A percentile compares a stretch with the other conserved stretches of the same genome.
phyloP scores from a whole-genome alignment of 2,797 vertebrate genomes.

The Helostoma temminkii region DNA sequence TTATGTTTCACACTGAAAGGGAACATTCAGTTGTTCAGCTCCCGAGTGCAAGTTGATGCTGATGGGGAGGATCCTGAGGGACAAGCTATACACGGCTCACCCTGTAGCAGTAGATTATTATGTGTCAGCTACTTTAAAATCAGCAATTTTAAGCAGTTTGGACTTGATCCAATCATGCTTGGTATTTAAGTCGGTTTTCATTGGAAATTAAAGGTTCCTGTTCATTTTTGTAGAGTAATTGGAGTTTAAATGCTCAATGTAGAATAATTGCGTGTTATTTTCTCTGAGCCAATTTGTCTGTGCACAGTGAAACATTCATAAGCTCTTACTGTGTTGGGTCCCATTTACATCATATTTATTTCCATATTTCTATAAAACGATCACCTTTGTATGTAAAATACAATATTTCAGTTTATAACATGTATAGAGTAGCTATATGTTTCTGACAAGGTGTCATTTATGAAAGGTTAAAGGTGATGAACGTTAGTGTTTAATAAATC shows the following conservation, averaged over 20 bases:
- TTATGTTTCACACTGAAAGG: constrained; percentile 71
- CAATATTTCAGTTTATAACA: no score
- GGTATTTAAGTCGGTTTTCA: constrained; percentile 45
- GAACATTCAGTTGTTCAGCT: constrained; percentile 69
- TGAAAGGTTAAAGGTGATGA: no score
- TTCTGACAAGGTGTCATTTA: no score
- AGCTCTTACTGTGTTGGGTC: no score
- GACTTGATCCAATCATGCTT: constrained; percentile 54
- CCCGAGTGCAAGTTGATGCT: constrained; percentile 50
- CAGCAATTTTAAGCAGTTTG: constrained; percentile 47
- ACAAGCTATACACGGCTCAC: constrained; percentile 10
- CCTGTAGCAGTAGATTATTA: constrained; percentile 54
- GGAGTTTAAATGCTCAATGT: constrained; percentile 49
- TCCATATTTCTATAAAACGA: no score
- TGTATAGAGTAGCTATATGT: no score
- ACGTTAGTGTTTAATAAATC: no score
- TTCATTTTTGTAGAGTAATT: constrained; percentile 46
- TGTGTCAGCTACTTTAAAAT: constrained; percentile 64
- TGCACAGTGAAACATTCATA: constrained; percentile 51
- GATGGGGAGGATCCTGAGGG: constrained; percentile 67
- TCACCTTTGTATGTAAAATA: no score
- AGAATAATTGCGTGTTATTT: constrained; percentile 37
- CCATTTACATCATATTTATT: no score
- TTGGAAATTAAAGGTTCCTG: constrained; percentile 56
- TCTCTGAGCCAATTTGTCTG: constrained; percentile 18